These are phyloP conservation scores for Sus cebifrons DNA, from an alignment of 2,797 vertebrate genomes.

Conservation along the genomic window DNA sequence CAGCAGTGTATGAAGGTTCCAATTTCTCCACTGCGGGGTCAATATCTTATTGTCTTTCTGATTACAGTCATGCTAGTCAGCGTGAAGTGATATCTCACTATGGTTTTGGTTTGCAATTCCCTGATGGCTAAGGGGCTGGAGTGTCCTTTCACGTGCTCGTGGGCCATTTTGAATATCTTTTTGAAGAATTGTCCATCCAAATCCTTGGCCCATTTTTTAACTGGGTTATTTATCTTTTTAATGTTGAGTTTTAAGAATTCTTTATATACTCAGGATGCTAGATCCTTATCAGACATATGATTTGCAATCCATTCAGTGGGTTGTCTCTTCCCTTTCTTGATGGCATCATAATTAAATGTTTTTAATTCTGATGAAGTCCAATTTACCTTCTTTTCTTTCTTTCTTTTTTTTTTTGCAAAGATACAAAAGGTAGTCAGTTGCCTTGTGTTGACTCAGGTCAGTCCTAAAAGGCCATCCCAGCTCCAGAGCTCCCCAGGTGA, in stretches of 20 bases:
- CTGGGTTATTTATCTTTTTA: not conserved
- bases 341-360: not conserved
- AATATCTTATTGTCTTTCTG: not conserved
- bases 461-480: not conserved
- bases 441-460: not conserved
- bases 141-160: not conserved
- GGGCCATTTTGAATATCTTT: not conserved
- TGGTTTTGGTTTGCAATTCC: conserved; percentile 7
- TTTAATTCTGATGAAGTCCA: not conserved
- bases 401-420: not conserved
- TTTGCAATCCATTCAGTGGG: conserved; percentile 53
- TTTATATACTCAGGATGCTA: not conserved
- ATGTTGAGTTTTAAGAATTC: conserved; percentile 12
- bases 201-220: conserved; percentile 11
- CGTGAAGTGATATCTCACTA: not conserved
- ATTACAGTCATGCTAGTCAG: not conserved
- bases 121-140: not conserved
- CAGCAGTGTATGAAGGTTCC: not conserved
- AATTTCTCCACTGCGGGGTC: not conserved
- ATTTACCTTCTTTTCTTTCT: not conserved
- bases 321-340: not conserved
- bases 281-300: not conserved
- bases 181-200: not conserved
- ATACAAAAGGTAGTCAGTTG: not conserved
- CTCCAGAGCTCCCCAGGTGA: not conserved